Evolutionary conservation across 2,888 invertebrate species (phyloP).

Genomic region (Asteroscopus sphinx): DNA sequence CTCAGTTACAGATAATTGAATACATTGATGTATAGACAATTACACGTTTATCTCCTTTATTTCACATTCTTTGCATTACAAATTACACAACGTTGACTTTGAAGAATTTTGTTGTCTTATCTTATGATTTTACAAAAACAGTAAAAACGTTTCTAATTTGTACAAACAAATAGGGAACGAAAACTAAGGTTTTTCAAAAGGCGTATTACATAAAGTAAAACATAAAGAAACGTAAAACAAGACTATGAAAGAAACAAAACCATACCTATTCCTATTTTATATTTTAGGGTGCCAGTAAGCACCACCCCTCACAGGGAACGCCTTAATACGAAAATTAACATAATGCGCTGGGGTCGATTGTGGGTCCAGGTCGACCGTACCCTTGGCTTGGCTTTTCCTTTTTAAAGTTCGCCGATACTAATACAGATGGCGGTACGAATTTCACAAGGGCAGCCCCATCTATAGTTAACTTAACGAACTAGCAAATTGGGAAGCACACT

Average conservation of each 20-base stretch:
- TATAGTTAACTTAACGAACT: constrained; percentile 42
- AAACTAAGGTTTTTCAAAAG: not conserved
- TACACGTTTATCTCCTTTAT: no score
- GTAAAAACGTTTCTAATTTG: no score
- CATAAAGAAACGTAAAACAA: not conserved
- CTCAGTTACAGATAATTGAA: no score
- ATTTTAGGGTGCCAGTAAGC: constrained; percentile 64
- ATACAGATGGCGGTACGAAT: constrained; percentile 68
- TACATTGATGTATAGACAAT: no score
- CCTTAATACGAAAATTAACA: constrained; percentile 64
- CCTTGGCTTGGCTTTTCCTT: not conserved
- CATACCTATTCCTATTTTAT: constrained; percentile 42
- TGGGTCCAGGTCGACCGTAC: not conserved
- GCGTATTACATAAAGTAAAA: no score
- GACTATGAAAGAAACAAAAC: constrained; percentile 1
- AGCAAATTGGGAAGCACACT: constrained; percentile 16
- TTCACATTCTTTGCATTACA: no score
- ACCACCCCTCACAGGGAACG: constrained; percentile 77
- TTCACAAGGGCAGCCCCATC: constrained; percentile 61
- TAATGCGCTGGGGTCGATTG: constrained; percentile 32
- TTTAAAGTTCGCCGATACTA: constrained; percentile 49
- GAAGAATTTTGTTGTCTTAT: no score
- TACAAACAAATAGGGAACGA: no score
- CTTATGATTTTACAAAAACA: no score
- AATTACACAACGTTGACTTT: no score